Evolutionary conservation across 2,113 vertebrate species (phyloP).

Genomic region (Brienomyrus brachyistius): DNA sequence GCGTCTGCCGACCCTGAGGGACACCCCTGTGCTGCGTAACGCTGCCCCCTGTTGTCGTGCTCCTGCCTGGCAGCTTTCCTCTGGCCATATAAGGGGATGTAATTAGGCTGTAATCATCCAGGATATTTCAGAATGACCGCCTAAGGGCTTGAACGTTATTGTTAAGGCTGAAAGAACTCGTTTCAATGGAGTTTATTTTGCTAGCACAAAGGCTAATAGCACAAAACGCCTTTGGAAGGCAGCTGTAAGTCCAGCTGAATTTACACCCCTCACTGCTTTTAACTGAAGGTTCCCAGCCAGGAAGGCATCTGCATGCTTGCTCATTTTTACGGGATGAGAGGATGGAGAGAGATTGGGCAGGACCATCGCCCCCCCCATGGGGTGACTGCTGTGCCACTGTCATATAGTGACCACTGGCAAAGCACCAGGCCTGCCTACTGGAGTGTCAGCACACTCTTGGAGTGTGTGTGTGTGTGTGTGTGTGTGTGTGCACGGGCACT

Average conservation of each 20-base stretch:
- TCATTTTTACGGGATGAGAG: background rate
- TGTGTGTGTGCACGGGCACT: background rate
- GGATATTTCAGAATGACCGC: background rate
- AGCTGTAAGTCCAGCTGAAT: background rate
- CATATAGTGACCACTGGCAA: background rate
- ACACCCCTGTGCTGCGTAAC: background rate
- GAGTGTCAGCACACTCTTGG: background rate
- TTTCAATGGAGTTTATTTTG: background rate
- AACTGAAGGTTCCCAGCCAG: background rate
- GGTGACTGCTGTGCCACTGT: background rate
- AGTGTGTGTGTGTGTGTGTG: background rate
- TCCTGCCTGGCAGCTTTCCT: background rate
- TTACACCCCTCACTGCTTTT: background rate
- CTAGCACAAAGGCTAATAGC: background rate
- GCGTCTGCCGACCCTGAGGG: background rate
- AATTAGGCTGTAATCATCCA: background rate
- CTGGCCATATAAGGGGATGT: background rate
- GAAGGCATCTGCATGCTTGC: background rate
- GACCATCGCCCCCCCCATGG: background rate
- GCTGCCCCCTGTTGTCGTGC: background rate
- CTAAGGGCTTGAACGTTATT: background rate
- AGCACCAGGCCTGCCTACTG: background rate
- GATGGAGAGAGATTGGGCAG: background rate
- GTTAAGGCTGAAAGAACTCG: background rate
- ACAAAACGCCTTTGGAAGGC: background rate